Base-by-base conservation (phyloP, 1,140 invertebrate genomes). In the Ylistrum balloti region DNA sequence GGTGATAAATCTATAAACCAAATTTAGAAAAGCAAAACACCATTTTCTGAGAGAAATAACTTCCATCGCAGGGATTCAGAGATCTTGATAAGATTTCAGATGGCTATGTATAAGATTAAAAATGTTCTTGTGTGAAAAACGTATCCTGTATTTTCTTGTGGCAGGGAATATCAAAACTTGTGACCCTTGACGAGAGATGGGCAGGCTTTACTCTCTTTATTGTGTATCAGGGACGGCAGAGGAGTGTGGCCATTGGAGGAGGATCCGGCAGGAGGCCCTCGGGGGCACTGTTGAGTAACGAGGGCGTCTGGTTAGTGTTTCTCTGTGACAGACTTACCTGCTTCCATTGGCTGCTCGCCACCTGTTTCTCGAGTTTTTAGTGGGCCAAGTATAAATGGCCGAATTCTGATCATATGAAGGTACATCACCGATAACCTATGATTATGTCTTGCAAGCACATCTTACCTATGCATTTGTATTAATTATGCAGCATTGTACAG, bases 101-200 rank as follows among this genome's bases (percentile, higher is more conserved):
- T 74, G 56, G 56, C 22, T 74, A 74, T 28, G n/a, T 74, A 74
- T n/a, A 74, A 74, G 56, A 74, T 74, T 28, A 74, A 74, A 74
- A 74, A 74, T 9, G 56, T 74, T 74, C 56, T 74, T 74, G 56
- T 74, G 56, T 74, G 56, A 74, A 74, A 74, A 74, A 74, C 56
- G 56, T n/a, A 74, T 74, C 56, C 56, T 74, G 56, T 74, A 74
- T 74, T 74, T 74, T 74, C 56, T 74, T 74, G 56, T 28, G 56
- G 56, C 56, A 74, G n/a, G 56, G 56, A 74, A 74, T 74, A 74
- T 74, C 56, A 74, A 28, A 5, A n/a, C 22, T 74, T n/a, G 2
- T 74, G 56, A 74, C 56, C 56, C 56, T n/a, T 74, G 56, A 74
- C 56, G 56, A 5, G 56, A 74, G 56, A n/a, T 74, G 56, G n/a